Evolutionary conservation across 2,888 invertebrate species (phyloP).

Genomic region (Lapara coniferarum): DNA sequence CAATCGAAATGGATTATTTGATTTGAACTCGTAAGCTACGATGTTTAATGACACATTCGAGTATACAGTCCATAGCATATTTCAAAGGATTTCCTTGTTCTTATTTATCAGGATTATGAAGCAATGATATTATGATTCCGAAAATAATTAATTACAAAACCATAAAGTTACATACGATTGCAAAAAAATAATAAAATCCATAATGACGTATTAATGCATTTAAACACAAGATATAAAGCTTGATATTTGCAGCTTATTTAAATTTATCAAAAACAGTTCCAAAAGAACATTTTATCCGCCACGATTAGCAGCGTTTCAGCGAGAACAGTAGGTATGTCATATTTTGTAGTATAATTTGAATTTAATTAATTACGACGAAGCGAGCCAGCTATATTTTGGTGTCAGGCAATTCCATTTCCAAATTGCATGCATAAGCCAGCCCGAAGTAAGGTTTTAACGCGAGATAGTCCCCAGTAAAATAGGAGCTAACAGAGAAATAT

Average conservation of each 20-base stretch:
- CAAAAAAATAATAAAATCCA: too few relatives aligned
- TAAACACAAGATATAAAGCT: too few relatives aligned
- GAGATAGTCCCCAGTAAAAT: background rate
- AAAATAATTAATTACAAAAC: too few relatives aligned
- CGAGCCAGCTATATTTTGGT: background rate
- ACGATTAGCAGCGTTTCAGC: background rate
- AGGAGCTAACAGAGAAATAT: conserved; percentile 1
- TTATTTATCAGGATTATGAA: background rate
- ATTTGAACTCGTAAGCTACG: conserved; percentile 27
- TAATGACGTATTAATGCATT: too few relatives aligned
- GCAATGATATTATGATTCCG: background rate
- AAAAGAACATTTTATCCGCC: background rate
- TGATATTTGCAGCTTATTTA: background rate
- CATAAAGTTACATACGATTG: too few relatives aligned
- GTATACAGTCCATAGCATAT: too few relatives aligned
- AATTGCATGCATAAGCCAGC: conserved; percentile 9
- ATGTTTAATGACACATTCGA: conserved; percentile 1
- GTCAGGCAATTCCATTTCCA: conserved; percentile 4
- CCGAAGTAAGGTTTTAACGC: conserved; percentile 5
- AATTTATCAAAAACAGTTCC: background rate
- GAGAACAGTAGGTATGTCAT: too few relatives aligned
- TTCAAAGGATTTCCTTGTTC: too few relatives aligned
- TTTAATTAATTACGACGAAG: background rate
- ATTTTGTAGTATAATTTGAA: background rate
- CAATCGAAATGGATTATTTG: conserved; percentile 33